Base-by-base conservation (phyloP, 2,888 invertebrate species). In the Malacosoma neustria region DNA sequence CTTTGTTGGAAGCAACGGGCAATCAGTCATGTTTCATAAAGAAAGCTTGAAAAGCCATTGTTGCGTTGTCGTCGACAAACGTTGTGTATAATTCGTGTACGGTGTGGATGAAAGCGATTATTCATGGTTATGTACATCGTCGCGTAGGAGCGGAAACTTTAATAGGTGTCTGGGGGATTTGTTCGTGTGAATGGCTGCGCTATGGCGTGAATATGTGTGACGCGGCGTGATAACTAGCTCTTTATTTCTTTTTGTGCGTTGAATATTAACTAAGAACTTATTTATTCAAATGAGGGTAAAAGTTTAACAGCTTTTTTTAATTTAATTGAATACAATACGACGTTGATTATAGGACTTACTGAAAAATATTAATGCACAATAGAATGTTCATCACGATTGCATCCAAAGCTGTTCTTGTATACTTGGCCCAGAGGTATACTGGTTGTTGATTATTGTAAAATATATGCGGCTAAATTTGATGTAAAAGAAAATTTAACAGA, bases 11-110 rank as follows among this genome's bases (percentile, higher is more conserved):
- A 57, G 62, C 66, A 68, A 71, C 64, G 67, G 61, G 72, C 73
- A 74, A 81, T 81, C 77, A 80, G 72, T 80, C 79, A 80, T 73
- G 77, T 72, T 22, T 68, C 68, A 69, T 65, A 75, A 72, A 75
- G 43, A 46, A 63, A 57, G 64, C 67, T 68, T 69, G 71, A 67
- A 70, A 60, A 61, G 62, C 62, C 62, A 74, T 79, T 73, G 74
- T 77, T 61, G 60, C 54, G 59, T 55, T 62, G 59, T 57, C 56
- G 57, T 51, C 57, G 59, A 61, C 22, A 22, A 22, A 22, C 57
- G 53, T 54, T 57, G 52, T 57, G 52, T 62, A 64, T 64, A 69
- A 72, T 62, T 64, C 65, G 52, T 66, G 60, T 61, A 60, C 58
- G 67, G 69, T 65, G 56, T 57, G 56, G 61, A 57, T 63, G 60